phyloP scores from a whole-genome alignment of 2,797 vertebrate genomes.

The Neomorphus geoffroyi region DNA sequence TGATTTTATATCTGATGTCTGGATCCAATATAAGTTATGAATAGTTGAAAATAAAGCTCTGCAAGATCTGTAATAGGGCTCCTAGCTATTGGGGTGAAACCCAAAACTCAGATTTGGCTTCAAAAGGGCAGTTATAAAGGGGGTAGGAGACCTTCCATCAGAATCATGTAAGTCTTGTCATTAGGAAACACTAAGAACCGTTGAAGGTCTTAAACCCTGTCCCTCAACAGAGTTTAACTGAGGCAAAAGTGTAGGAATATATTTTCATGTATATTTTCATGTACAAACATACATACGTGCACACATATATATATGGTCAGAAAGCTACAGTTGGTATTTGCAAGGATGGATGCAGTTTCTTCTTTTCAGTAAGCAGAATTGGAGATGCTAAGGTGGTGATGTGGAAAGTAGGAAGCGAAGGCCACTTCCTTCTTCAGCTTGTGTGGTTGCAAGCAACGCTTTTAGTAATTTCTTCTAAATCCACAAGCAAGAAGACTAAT shows the following conservation, averaged over 20 bases:
- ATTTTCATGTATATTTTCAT: neutral
- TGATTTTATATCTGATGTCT: neutral
- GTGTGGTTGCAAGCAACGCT: neutral
- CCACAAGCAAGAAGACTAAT: neutral
- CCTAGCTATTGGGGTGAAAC: neutral
- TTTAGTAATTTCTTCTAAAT: neutral
- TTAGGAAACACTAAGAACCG: neutral
- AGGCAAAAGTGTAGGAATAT: neutral
- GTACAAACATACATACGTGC: neutral
- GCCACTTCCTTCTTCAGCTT: neutral
- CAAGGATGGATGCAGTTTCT: neutral
- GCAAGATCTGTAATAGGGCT: neutral
- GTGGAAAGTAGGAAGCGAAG: neutral
- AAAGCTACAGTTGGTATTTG: neutral
- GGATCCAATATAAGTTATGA: neutral
- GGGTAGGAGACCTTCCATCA: neutral
- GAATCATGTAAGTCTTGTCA: neutral
- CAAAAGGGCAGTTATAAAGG: neutral
- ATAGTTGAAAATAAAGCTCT: neutral
- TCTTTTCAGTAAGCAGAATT: neutral
- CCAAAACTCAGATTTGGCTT: neutral
- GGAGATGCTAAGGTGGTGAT: accelerated
- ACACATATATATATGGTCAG: accelerated
- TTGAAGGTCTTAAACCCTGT: neutral
- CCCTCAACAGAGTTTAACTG: neutral